Conservation (phyloP, 2,797 vertebrate species). For the Buphagus erythrorhynchus region DNA sequence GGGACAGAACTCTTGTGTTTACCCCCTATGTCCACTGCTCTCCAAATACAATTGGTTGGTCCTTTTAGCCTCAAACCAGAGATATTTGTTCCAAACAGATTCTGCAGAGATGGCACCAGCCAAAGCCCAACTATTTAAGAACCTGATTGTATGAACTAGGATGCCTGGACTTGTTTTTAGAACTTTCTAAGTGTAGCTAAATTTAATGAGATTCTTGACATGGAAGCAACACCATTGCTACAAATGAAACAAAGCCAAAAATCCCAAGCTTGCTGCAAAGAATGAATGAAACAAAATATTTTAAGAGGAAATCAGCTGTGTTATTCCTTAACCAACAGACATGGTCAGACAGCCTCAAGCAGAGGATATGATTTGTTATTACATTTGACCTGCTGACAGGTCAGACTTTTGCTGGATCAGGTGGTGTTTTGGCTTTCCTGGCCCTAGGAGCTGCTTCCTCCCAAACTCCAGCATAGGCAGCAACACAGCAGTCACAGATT, state of each 20-base stretch:
- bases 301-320: neutral
- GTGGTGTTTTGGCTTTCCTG: neutral
- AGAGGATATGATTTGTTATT: neutral
- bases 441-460: neutral
- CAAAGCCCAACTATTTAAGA: neutral
- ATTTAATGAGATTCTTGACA: neutral
- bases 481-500: neutral
- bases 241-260: neutral
- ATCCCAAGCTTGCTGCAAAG: neutral
- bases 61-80: neutral
- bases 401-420: neutral
- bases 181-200: neutral
- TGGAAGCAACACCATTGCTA: neutral
- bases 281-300: neutral
- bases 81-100: neutral
- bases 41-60: neutral
- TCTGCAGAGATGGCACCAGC: neutral
- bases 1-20: neutral
- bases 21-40: neutral
- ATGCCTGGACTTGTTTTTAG: neutral
- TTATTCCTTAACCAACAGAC: neutral
- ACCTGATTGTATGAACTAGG: neutral
- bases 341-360: neutral
- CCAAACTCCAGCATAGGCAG: neutral
- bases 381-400: neutral